A percentile compares a stretch with the other conserved stretches of the same genome.
Evolutionary conservation across 1,140 invertebrate species (phyloP).

Genomic region (Acromyrmex heyeri): DNA sequence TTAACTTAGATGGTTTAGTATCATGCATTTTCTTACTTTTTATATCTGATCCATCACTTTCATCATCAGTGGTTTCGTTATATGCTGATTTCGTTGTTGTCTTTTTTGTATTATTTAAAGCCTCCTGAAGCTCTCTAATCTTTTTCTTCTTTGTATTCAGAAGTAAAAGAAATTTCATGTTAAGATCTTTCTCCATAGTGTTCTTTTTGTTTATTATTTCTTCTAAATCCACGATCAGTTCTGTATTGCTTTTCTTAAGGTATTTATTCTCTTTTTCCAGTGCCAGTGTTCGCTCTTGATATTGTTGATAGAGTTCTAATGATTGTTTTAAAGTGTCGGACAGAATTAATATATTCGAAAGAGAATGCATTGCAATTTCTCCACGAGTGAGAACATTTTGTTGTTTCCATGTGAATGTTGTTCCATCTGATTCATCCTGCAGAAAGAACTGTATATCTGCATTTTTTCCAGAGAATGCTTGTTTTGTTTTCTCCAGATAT

Average conservation of each 20-base stretch:
- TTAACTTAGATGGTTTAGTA: not conserved
- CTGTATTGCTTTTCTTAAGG: constrained; percentile 42
- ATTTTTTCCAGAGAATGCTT: constrained; percentile 63
- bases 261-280: constrained; percentile 66
- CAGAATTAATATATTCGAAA: constrained; percentile 60
- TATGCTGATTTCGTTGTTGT: constrained; percentile 43
- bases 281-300: constrained; percentile 21
- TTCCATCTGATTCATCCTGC: constrained; percentile 25
- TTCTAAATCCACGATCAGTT: constrained; percentile 53
- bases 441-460: constrained; percentile 68
- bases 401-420: constrained; percentile 67
- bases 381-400: constrained; percentile 66
- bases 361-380: constrained; percentile 55
- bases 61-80: constrained; percentile 71
- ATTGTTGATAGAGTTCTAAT: constrained; percentile 51
- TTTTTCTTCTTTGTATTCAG: constrained; percentile 76
- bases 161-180: constrained; percentile 70
- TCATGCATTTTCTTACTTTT: not conserved
- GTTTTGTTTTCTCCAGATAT: constrained; percentile 68
- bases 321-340: constrained; percentile 59
- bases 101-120: constrained; percentile 42
- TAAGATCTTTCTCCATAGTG: constrained; percentile 69
- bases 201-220: constrained; percentile 65
- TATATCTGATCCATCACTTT: constrained; percentile 60
- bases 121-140: constrained; percentile 66